Percentiles rank a stretch among this genome's conserved stretches.
These are phyloP conservation scores for Patella vulgata DNA, from an alignment of 1,140 invertebrate species.

Conservation along the genomic window DNA sequence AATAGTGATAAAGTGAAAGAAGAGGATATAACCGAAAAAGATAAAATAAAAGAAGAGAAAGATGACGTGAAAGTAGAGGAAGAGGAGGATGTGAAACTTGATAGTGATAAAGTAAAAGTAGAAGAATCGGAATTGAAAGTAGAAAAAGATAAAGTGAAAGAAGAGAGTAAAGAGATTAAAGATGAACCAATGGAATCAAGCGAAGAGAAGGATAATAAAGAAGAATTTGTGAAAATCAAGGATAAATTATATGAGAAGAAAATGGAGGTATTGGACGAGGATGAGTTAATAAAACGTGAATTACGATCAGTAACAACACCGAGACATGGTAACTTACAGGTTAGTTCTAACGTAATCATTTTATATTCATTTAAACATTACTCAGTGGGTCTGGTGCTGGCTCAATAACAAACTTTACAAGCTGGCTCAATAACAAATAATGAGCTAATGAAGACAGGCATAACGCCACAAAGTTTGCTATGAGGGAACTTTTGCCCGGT, in stretches of 20 bases:
- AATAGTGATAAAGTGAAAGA: not conserved
- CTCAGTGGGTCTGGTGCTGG: no score
- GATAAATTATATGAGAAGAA: slow-evolving; percentile 32
- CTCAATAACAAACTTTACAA: no score
- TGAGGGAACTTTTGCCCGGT: no score
- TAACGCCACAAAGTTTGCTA: no score
- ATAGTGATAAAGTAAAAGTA: not conserved
- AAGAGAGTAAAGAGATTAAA: slow-evolving; percentile 4
- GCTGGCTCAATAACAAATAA: no score
- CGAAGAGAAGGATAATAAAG: slow-evolving; percentile 16
- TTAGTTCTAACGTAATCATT: no score
- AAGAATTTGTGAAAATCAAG: slow-evolving; percentile 32
- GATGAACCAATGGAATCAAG: not conserved
- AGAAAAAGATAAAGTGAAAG: slow-evolving; percentile 2
- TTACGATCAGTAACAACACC: no score
- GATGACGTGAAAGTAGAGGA: slow-evolving; percentile 3
- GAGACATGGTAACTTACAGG: no score
- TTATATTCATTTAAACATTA: no score
- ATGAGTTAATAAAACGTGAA: slow-evolving; percentile 8
- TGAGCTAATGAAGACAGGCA: no score
- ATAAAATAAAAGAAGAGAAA: slow-evolving; percentile 7
- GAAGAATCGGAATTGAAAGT: not conserved
- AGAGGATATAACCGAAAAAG: slow-evolving; percentile 4
- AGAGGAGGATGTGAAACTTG: not conserved
- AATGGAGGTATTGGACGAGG: slow-evolving; percentile 23